Percentiles rank a stretch among this genome's conserved stretches.
Evolutionary conservation across 2,888 invertebrate species (phyloP).

Genomic region (Boloria selene): DNA sequence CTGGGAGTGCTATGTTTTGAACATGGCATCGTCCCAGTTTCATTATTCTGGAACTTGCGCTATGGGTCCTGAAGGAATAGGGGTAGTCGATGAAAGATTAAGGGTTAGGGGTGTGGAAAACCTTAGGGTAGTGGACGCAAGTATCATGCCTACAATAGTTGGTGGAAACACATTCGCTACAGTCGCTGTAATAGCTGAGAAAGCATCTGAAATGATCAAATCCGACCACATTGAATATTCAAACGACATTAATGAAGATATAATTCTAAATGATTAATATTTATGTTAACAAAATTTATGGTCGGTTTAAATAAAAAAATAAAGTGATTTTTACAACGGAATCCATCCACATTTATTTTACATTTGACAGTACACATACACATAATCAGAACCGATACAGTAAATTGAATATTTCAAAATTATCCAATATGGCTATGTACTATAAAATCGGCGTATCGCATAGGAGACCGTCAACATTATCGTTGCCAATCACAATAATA

Average conservation of each 20-base stretch:
- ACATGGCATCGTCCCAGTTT: slow-evolving; percentile 51
- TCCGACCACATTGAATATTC: slow-evolving; percentile 41
- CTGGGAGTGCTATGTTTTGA: slow-evolving; percentile 59
- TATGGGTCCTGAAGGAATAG: slow-evolving; percentile 55
- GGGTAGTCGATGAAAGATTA: slow-evolving; percentile 56
- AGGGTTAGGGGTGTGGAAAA: slow-evolving; percentile 78
- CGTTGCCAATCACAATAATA: not conserved
- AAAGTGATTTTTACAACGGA: not conserved
- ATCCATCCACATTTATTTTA: slow-evolving; percentile 22
- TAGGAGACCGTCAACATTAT: not conserved
- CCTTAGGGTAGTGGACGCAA: slow-evolving; percentile 84
- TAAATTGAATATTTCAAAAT: slow-evolving; percentile 13
- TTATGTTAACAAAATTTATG: not conserved
- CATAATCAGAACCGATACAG: slow-evolving; percentile 15
- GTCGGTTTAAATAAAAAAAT: not conserved
- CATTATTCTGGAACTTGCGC: slow-evolving; percentile 58
- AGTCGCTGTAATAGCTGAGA: slow-evolving; percentile 84
- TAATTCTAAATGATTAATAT: not conserved
- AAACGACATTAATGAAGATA: not conserved
- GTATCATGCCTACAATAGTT: slow-evolving; percentile 83
- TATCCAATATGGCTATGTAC: slow-evolving; percentile 17
- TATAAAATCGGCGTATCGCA: not conserved
- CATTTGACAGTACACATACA: slow-evolving; percentile 16
- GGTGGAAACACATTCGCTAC: slow-evolving; percentile 84
- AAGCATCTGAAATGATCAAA: slow-evolving; percentile 83